These are phyloP conservation scores for Marmota flaviventris DNA, from an alignment of 2,113 vertebrate genomes.

Conservation along the genomic window DNA sequence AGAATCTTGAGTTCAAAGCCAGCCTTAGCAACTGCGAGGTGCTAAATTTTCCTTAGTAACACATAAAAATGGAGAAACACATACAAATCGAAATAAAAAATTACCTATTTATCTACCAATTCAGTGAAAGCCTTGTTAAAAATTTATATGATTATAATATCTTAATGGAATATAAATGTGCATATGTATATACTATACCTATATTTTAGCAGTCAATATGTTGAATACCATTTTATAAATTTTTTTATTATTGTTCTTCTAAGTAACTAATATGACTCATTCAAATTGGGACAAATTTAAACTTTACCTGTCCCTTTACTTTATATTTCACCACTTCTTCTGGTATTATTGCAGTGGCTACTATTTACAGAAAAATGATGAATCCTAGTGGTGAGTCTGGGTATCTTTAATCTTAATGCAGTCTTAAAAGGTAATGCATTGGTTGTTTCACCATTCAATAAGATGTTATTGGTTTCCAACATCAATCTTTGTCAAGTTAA, in stretches of 20 bases:
- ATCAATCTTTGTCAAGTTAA: conserved; percentile 27
- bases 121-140: neutral
- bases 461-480: conserved; percentile 2
- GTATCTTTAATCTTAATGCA: neutral
- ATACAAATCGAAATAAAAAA: neutral
- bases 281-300: neutral
- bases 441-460: neutral
- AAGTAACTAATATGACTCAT: neutral
- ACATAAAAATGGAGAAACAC: neutral
- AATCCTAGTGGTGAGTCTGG: neutral
- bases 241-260: neutral
- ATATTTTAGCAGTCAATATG: neutral
- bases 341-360: neutral
- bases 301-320: neutral
- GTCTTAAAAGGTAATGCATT: neutral
- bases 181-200: neutral
- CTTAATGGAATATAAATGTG: neutral
- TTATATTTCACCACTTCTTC: neutral
- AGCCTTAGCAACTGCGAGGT: no score
- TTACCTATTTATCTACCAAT: neutral
- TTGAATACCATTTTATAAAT: neutral
- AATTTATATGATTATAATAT: neutral
- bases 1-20: no score
- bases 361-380: neutral
- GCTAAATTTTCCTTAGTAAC: neutral